These are phyloP conservation scores for Hypsopygia costalis DNA, from an alignment of 2,888 invertebrate genomes.

Conservation along the genomic window DNA sequence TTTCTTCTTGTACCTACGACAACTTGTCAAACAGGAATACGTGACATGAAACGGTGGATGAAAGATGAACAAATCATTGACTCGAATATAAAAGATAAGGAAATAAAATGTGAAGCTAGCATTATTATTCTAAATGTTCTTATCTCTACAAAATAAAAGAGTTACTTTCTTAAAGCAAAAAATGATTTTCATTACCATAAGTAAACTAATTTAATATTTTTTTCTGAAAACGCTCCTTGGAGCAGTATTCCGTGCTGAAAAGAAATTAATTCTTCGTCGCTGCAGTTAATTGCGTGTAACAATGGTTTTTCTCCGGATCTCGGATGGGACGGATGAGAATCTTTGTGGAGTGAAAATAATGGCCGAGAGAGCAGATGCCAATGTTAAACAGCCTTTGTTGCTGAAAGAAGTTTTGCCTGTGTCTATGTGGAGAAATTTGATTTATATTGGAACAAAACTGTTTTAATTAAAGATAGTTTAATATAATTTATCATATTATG, in stretches of 20 bases:
- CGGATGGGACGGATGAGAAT: constrained; percentile 36
- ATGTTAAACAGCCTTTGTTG: constrained; percentile 27
- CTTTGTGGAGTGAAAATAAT: constrained; percentile 53
- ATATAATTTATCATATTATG: no score
- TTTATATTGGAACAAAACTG: no score
- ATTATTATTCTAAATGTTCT: not conserved
- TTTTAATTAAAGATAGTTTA: no score
- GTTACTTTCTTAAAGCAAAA: no score
- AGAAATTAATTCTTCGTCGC: constrained; percentile 52
- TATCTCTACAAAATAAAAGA: not conserved
- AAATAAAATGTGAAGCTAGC: not conserved
- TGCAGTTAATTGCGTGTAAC: constrained; percentile 62
- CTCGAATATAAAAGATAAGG: not conserved
- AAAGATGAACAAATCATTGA: not conserved
- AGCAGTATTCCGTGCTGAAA: constrained; percentile 20
- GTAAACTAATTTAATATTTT: constrained; percentile 9
- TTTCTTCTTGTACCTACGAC: not conserved
- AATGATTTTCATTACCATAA: constrained; percentile 1
- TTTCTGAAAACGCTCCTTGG: constrained; percentile 20
- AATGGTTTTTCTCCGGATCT: constrained; percentile 53
- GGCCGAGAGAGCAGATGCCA: constrained; percentile 34
- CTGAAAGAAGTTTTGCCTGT: constrained; percentile 16
- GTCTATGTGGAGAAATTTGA: not conserved
- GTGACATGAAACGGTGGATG: not conserved
- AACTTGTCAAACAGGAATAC: not conserved